A percentile compares a stretch with the other conserved stretches of the same genome.
Conservation (phyloP, 1,140 invertebrate genomes). For the Drosophila pectinifera region DNA sequence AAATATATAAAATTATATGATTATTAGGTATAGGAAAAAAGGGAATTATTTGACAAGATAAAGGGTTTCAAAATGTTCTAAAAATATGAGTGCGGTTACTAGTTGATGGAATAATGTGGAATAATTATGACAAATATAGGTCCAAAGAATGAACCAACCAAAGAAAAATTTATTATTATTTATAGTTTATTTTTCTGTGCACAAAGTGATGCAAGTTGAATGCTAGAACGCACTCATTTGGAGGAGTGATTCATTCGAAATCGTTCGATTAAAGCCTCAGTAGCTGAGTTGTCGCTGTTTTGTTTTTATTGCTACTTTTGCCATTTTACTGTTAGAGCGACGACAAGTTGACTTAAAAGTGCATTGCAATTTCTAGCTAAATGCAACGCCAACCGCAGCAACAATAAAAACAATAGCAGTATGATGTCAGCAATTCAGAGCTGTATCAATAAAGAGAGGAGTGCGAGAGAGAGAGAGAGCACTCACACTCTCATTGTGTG, state of each 20-base stretch:
- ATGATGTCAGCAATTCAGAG: slow-evolving; percentile 69
- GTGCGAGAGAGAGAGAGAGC: slow-evolving; percentile 3
- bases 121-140: no score
- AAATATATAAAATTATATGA: not conserved
- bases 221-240: not conserved
- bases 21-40: not conserved
- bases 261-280: slow-evolving; percentile 36
- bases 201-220: slow-evolving; percentile 3
- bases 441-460: slow-evolving; percentile 31
- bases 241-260: slow-evolving; percentile 31
- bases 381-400: slow-evolving; percentile 46
- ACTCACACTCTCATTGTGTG: slow-evolving; percentile 47
- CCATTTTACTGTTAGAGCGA: slow-evolving; percentile 60
- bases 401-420: slow-evolving; percentile 39
- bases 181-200: not conserved
- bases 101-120: no score
- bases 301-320: slow-evolving; percentile 24
- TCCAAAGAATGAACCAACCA: no score
- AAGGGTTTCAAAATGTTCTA: no score
- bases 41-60: not conserved
- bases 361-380: slow-evolving; percentile 65
- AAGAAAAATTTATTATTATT: no score
- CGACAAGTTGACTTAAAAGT: slow-evolving; percentile 72
- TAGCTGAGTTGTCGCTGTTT: not conserved
- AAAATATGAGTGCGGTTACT: no score